Evolutionary conservation across 2,797 vertebrate genomes (phyloP).

Genomic region (Pogoniulus pusillus): DNA sequence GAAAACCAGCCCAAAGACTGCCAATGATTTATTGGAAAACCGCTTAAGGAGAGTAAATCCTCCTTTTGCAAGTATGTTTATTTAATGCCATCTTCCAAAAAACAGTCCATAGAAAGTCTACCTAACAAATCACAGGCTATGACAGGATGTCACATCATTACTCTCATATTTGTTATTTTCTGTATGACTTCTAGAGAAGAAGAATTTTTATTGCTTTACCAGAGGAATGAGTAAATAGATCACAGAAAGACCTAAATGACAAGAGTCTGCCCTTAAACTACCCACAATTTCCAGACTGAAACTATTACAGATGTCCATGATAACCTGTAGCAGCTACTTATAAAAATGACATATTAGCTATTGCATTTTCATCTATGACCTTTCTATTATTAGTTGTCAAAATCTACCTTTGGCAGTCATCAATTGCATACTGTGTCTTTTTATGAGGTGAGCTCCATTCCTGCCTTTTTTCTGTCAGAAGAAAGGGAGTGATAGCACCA

Average conservation of each 20-base stretch:
- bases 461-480: neutral
- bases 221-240: conserved; percentile 20
- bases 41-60: neutral
- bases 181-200: neutral
- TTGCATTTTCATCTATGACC: conserved; percentile 36
- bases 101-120: neutral
- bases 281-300: conserved; percentile 23
- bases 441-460: neutral
- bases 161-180: neutral
- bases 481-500: neutral
- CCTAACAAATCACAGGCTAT: neutral
- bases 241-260: neutral
- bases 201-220: conserved; percentile 3
- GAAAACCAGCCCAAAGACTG: neutral
- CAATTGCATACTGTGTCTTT: neutral
- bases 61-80: neutral
- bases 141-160: neutral
- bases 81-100: neutral
- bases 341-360: neutral
- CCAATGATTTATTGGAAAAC: neutral
- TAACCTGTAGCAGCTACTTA: conserved; percentile 9
- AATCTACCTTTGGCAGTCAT: neutral
- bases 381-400: conserved; percentile 39
- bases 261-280: conserved; percentile 7
- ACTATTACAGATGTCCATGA: neutral